A percentile compares a stretch with the other conserved stretches of the same genome.
Evolutionary conservation across 2,113 vertebrate species (phyloP).

Genomic region (Tragelaphus strepsiceros): DNA sequence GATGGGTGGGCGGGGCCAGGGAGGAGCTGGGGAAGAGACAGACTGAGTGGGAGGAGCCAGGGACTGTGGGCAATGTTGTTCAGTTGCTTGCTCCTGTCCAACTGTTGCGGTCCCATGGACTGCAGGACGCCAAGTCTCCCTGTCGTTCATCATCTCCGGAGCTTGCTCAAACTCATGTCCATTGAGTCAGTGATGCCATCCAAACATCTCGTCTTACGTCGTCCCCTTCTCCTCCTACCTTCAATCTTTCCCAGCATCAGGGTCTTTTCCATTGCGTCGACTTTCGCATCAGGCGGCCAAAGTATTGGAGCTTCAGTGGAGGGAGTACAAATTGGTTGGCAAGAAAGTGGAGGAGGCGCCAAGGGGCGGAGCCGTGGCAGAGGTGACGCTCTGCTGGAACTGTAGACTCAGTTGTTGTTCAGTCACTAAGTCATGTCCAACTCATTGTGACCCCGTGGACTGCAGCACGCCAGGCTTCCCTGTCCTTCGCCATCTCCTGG

Average conservation of each 20-base stretch:
- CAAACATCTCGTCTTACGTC: neutral
- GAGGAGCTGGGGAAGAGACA: neutral
- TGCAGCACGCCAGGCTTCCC: neutral
- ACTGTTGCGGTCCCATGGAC: neutral
- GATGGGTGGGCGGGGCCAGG: accelerated
- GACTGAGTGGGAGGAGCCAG: neutral
- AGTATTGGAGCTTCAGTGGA: neutral
- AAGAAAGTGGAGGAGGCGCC: too few relatives aligned
- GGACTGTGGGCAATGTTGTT: neutral
- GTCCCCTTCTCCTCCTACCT: neutral
- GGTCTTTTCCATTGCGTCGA: neutral
- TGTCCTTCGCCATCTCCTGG: neutral
- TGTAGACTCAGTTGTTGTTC: neutral
- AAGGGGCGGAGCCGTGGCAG: neutral
- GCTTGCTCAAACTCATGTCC: neutral
- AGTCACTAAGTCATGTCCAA: neutral
- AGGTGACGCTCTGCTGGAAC: accelerated
- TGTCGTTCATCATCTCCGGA: neutral
- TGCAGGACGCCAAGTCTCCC: neutral
- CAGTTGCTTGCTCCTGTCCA: neutral
- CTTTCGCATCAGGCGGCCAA: neutral
- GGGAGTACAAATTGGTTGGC: neutral
- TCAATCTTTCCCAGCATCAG: neutral
- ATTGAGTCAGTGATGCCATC: neutral
- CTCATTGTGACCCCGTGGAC: neutral